These are phyloP conservation scores for Oryzias dopingdopingensis DNA, from an alignment of 2,797 vertebrate genomes.

Conservation along the genomic window DNA sequence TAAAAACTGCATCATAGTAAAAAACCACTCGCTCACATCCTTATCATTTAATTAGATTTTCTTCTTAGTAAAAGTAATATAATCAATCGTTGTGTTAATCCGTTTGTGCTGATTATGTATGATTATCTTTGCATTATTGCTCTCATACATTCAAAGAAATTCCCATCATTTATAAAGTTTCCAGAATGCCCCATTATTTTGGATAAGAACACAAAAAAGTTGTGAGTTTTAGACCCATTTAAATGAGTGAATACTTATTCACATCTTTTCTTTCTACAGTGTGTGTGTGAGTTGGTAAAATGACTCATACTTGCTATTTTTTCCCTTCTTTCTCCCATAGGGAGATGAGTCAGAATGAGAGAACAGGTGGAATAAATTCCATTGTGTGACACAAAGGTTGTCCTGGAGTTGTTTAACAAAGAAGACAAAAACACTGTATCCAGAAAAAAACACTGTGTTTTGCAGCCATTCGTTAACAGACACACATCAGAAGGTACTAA, in stretches of 20 bases:
- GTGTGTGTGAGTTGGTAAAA: slow-evolving; percentile 32
- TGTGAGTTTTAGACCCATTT: slow-evolving; percentile 3
- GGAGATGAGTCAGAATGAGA: slow-evolving; percentile 55
- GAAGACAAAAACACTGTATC: too few relatives aligned
- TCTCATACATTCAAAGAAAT: too few relatives aligned
- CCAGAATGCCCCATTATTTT: too few relatives aligned
- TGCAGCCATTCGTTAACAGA: slow-evolving; percentile 14
- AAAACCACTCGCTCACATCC: too few relatives aligned
- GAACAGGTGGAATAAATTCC: slow-evolving; percentile 38
- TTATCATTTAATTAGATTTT: too few relatives aligned
- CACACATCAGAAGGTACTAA: slow-evolving; percentile 1
- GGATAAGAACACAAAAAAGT: too few relatives aligned
- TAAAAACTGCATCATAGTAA: too few relatives aligned
- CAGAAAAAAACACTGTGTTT: background rate
- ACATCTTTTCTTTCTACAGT: slow-evolving; percentile 29
- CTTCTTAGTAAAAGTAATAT: too few relatives aligned
- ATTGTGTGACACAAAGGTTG: background rate
- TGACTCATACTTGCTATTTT: slow-evolving; percentile 61
- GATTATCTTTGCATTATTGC: too few relatives aligned
- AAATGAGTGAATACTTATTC: slow-evolving; percentile 15
- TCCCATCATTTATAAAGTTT: too few relatives aligned
- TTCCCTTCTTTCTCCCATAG: slow-evolving; percentile 46
- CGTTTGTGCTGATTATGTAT: too few relatives aligned
- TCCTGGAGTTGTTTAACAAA: background rate
- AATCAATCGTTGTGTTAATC: too few relatives aligned